These are phyloP conservation scores for Hybos culiciformis DNA, from an alignment of 2,888 invertebrate species.

Conservation along the genomic window DNA sequence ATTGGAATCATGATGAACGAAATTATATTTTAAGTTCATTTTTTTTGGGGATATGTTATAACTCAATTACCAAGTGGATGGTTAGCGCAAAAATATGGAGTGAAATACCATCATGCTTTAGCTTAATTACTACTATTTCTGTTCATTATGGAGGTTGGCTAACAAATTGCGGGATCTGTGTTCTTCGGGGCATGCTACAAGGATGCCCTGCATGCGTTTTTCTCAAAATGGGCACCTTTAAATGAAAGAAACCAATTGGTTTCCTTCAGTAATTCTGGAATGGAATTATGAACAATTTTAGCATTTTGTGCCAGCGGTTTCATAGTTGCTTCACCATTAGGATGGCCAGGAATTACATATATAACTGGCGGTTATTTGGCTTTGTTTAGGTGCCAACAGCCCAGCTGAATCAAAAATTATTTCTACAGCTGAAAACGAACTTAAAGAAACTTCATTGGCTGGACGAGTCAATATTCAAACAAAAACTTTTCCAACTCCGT, in stretches of 20 bases:
- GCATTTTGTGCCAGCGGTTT: slow-evolving; percentile 60
- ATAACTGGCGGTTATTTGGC: slow-evolving; percentile 48
- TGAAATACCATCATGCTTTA: slow-evolving; percentile 53
- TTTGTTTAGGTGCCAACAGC: slow-evolving; percentile 46
- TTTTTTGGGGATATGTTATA: slow-evolving; percentile 54
- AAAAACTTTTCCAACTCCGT: slow-evolving; percentile 40
- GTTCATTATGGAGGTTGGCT: slow-evolving; percentile 49
- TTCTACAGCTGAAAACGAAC: slow-evolving; percentile 40
- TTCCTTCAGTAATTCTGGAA: slow-evolving; percentile 55
- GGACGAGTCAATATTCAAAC: slow-evolving; percentile 11
- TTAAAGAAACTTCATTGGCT: slow-evolving; percentile 43
- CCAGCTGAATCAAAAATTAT: slow-evolving; percentile 44
- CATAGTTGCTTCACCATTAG: slow-evolving; percentile 49
- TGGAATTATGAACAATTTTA: slow-evolving; percentile 64
- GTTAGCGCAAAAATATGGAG: slow-evolving; percentile 56
- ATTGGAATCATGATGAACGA: slow-evolving; percentile 43
- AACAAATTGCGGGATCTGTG: slow-evolving; percentile 45
- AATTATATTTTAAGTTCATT: slow-evolving; percentile 47
- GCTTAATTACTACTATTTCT: slow-evolving; percentile 51
- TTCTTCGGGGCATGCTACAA: slow-evolving; percentile 53
- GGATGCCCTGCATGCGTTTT: slow-evolving; percentile 48
- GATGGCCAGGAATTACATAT: slow-evolving; percentile 71
- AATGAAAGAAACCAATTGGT: slow-evolving; percentile 51
- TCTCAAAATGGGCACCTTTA: slow-evolving; percentile 56
- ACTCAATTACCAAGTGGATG: slow-evolving; percentile 53